Evolutionary conservation across 2,113 vertebrate genomes (phyloP), one percentile per base, ranked within the genome.

Genomic region (Tragelaphus buxtoni): DNA sequence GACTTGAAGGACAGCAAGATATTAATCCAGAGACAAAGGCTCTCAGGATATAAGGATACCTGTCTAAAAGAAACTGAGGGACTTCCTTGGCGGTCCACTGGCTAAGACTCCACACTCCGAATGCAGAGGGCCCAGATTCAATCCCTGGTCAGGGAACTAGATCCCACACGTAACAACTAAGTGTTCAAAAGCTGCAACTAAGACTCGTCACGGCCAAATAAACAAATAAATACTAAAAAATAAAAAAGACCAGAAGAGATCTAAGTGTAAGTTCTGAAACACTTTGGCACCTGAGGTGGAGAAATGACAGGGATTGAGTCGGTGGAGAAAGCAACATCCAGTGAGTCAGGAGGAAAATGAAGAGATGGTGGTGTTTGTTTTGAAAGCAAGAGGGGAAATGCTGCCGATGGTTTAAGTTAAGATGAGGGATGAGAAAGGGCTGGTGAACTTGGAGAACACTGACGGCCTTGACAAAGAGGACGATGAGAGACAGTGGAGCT

Each of bases 161-260:
- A 74, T 42, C 69, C 69, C 69, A 26, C 69, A 24, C 1, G 1
- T 74, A 39, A 74, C 69, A 74, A 26, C 11, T 26, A 42, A 74
- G 69, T 13, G 39, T 42, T 74, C 0, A 0, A 42, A 74, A 42
- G 39, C 69, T 74, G 35, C 69, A 42, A 7, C 22, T 42, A 42
- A 26, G 22, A 74, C 11, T 3, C 0, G 0, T 42, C 22, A 74
- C 0, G 0, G 39, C 39, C 35, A 26, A 74, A 74, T 7, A 13
- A 7, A 20, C 5, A 39, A 39, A 69, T 69, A 69, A 65, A n/a
- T 65, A 22, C 3, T 42, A 42, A 74, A 42, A 74, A 42, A 42
- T 42, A 7, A 74, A 42, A 74, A 24, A 42, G 49, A 65, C 5
- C 2, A 28, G 4, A 84, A 69, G 32, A 58, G 28, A 56, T 35